phyloP scores from a whole-genome alignment of 1,140 invertebrate genomes.

The Hylaeus anthracinus region DNA sequence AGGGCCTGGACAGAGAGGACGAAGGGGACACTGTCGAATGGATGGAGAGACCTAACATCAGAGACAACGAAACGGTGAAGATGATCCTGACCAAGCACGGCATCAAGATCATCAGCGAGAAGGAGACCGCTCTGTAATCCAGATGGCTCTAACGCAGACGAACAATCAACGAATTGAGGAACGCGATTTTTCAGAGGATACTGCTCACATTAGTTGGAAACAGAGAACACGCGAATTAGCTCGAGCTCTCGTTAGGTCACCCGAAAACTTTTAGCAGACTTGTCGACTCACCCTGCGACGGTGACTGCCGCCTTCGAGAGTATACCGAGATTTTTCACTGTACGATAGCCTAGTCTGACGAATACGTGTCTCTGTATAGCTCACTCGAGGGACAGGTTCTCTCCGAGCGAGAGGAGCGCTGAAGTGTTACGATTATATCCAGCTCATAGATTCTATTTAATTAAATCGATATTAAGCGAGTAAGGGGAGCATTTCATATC shows the following conservation, averaged over 20 bases:
- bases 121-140: constrained; percentile 86
- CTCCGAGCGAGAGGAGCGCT: constrained; percentile 3
- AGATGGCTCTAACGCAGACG: not conserved
- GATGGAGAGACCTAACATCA: constrained; percentile 74
- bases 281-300: constrained; percentile 37
- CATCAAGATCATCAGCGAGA: constrained; percentile 88
- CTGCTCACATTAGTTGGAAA: constrained; percentile 30
- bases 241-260: constrained; percentile 33
- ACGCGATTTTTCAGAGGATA: not conserved
- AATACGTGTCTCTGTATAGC: constrained; percentile 32
- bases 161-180: not conserved
- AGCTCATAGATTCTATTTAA: constrained; percentile 39
- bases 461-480: not conserved
- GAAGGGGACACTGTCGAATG: constrained; percentile 35
- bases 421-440: constrained; percentile 34
- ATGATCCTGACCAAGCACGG: constrained; percentile 88
- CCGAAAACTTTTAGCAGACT: constrained; percentile 20
- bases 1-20: constrained; percentile 59
- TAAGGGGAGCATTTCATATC: no score
- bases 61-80: constrained; percentile 85
- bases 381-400: constrained; percentile 19
- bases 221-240: constrained; percentile 11
- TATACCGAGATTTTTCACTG: constrained; percentile 39
- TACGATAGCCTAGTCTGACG: constrained; percentile 23
- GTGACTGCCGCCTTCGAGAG: constrained; percentile 17